Evolutionary conservation across 2,113 vertebrate genomes (phyloP).

Genomic region (Ceuthmochares aereus): DNA sequence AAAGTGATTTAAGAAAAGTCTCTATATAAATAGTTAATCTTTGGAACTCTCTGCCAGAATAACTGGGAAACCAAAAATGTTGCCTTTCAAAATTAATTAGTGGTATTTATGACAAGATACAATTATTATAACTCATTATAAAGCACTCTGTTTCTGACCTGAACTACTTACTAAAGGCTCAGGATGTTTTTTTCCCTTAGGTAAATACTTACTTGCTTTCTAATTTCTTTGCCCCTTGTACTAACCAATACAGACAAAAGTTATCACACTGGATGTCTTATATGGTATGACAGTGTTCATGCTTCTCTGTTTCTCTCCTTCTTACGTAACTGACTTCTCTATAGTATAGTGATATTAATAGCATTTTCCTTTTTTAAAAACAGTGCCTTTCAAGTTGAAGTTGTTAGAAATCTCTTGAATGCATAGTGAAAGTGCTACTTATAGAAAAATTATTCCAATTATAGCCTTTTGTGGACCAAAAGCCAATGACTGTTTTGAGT

Average conservation of each 20-base stretch:
- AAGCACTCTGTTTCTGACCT: neutral
- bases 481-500: neutral
- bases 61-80: neutral
- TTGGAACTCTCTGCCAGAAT: neutral
- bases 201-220: neutral
- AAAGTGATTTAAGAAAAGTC: neutral
- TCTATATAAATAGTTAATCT: neutral
- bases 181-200: neutral
- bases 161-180: neutral
- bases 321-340: neutral
- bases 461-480: conserved; percentile 37
- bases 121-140: neutral
- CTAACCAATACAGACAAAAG: neutral
- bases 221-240: neutral
- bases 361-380: neutral
- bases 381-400: neutral
- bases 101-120: neutral
- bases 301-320: neutral
- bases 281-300: neutral
- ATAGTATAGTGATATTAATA: neutral
- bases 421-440: neutral
- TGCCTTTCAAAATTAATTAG: neutral
- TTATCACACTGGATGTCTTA: neutral
- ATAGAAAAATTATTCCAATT: neutral
- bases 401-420: neutral